Evolutionary conservation across 2,113 vertebrate genomes (phyloP).

Genomic region (Tretioscincus oriximinensis): DNA sequence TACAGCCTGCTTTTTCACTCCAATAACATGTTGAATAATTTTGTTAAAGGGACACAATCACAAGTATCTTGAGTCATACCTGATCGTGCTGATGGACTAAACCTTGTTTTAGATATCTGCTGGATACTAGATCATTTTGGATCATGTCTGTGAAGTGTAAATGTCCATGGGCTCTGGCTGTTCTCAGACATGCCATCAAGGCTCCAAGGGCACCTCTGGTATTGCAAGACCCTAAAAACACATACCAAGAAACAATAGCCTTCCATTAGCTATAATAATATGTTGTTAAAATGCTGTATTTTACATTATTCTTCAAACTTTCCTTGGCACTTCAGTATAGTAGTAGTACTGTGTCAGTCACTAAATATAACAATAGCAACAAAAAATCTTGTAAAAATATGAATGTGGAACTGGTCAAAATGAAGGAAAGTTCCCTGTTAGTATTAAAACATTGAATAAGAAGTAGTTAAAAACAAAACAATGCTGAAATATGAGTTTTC

Average conservation of each 20-base stretch:
- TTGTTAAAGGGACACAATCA: neutral
- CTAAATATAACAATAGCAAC: neutral
- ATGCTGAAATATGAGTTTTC: no score
- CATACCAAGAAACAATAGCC: neutral
- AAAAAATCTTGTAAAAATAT: neutral
- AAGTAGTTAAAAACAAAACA: neutral
- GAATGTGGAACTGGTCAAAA: neutral
- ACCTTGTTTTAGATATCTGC: slow-evolving; percentile 80
- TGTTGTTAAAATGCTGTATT: neutral
- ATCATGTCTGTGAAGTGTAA: slow-evolving; percentile 72
- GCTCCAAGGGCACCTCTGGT: slow-evolving; percentile 87
- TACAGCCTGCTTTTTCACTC: neutral
- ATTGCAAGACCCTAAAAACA: slow-evolving; percentile 64
- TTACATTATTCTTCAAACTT: neutral
- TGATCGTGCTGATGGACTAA: slow-evolving; percentile 91
- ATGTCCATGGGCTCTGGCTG: slow-evolving; percentile 87
- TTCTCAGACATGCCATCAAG: slow-evolving; percentile 90
- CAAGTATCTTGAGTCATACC: slow-evolving; percentile 64
- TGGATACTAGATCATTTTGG: slow-evolving; percentile 80
- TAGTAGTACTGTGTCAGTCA: neutral
- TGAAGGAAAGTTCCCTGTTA: neutral
- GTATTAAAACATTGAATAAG: neutral
- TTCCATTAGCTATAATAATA: neutral
- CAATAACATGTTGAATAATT: neutral
- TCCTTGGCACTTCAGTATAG: neutral